Conservation (phyloP, 2,113 vertebrate genomes). For the Mormoops blainvillei region DNA sequence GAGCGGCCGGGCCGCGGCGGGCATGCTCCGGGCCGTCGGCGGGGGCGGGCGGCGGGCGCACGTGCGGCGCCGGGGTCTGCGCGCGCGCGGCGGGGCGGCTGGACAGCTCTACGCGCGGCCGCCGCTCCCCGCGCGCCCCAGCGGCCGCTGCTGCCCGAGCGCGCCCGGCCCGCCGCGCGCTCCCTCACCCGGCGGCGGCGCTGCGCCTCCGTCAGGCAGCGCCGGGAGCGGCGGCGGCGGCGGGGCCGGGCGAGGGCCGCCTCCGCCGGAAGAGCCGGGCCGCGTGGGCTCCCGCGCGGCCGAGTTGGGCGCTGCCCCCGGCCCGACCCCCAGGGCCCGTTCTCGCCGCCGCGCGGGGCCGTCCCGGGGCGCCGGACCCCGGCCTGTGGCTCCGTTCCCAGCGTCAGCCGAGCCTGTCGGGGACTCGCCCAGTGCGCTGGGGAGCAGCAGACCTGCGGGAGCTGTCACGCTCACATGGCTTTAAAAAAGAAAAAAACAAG, state of each 20-base stretch:
- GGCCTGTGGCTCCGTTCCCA: not conserved
- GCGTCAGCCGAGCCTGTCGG: not conserved
- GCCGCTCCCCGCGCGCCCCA: constrained; percentile 34
- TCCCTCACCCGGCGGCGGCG: constrained; percentile 52
- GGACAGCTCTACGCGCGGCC: constrained; percentile 41
- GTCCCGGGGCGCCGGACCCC: not conserved
- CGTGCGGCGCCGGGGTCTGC: constrained; percentile 15
- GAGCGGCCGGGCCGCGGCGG: constrained; percentile 16
- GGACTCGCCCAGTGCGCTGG: rapidly evolving
- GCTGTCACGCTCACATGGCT: not conserved
- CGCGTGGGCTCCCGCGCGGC: not conserved
- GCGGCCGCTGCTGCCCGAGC: constrained; percentile 52
- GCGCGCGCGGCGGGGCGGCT: not conserved
- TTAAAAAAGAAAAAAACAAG: not conserved
- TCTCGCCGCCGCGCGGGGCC: not conserved
- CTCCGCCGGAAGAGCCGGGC: constrained; percentile 23
- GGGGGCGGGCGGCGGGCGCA: constrained; percentile 1
- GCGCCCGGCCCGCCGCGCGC: constrained; percentile 48
- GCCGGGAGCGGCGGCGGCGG: constrained; percentile 39
- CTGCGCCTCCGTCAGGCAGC: constrained; percentile 66
- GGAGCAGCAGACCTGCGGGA: not conserved
- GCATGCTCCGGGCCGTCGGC: constrained; percentile 47
- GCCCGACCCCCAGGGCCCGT: not conserved
- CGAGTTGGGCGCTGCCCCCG: not conserved
- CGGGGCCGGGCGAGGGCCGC: not conserved